Evolutionary conservation across 2,797 vertebrate species (phyloP), one percentile per base, ranked within the genome.

Genomic region (Carcharodon carcharias): DNA sequence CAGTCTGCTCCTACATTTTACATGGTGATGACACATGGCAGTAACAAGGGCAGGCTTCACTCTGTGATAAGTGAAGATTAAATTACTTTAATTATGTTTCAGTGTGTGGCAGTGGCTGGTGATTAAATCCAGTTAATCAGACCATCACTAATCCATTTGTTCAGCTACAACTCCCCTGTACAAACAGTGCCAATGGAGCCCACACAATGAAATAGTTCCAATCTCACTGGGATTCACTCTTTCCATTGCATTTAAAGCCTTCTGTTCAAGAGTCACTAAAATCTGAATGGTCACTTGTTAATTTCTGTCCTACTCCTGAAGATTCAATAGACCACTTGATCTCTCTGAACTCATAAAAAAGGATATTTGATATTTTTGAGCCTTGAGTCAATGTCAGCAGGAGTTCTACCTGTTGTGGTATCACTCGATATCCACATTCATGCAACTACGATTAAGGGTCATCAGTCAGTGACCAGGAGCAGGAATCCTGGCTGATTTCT

Each of bases 91-190:
- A 65, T 93, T 93, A 93, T 26, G n/a, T 45, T 45, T 63, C 88
- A 65, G 61, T 65, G 7, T 45, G 16, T 93, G 88, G 91, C 31
- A 40, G 18, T 35, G 18, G 7, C 91, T 65, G 61, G 61, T 65
- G 61, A 93, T 93, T 93, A 93, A 65, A 93, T 65, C 91, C 18
- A 35, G 40, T 61, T 91, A 45, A 93, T 93, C n/a, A n/a, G 40
- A 40, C 61, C 61, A 40, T 93, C 26, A 65, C 61, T 40, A 93
- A 65, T 93, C 58, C 16, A 65, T 65, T 92, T 92, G 58, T 92
- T 92, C 21, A 61, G n/a, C 58, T 65, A 63, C 18, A 63, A 9
- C 45, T 3, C 28, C 9, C 28, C 50, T 56, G 28, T 14, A 31
- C 28, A 85, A 85, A 80, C 73, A 85, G 80, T 58, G 14, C 88